These are phyloP conservation scores for Rhinoraja longicauda DNA, from an alignment of 2,797 vertebrate species.

Conservation along the genomic window DNA sequence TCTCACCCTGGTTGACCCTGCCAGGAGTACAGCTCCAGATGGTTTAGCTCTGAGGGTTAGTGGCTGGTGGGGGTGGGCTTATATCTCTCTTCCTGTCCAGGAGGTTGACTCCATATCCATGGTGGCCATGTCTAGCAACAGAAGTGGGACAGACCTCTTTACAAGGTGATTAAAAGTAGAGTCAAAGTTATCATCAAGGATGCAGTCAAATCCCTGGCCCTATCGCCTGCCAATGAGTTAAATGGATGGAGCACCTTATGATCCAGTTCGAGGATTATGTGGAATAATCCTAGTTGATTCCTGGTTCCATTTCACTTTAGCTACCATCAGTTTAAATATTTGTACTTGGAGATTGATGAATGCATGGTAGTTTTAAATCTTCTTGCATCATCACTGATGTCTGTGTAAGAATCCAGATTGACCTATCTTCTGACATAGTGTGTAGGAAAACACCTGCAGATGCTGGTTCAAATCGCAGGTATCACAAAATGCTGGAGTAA, in stretches of 20 bases:
- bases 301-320: not conserved
- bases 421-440: no score
- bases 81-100: not conserved
- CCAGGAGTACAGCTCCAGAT: no score
- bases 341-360: not conserved
- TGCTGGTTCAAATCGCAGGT: no score
- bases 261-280: not conserved
- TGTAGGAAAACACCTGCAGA: no score
- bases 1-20: no score
- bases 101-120: not conserved
- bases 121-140: not conserved
- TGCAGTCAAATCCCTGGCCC: not conserved
- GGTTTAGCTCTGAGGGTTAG: no score
- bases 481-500: no score
- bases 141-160: not conserved
- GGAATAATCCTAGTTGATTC: not conserved
- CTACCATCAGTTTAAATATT: not conserved
- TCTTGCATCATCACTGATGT: not conserved
- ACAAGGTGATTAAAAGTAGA: not conserved
- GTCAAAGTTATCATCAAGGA: not conserved
- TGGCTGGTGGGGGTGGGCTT: no score
- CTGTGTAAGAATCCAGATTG: not conserved
- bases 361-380: not conserved
- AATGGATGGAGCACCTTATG: not conserved
- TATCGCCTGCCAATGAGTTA: not conserved